phyloP scores from a whole-genome alignment of 2,888 invertebrate genomes.

The Boloria euphrosyne region DNA sequence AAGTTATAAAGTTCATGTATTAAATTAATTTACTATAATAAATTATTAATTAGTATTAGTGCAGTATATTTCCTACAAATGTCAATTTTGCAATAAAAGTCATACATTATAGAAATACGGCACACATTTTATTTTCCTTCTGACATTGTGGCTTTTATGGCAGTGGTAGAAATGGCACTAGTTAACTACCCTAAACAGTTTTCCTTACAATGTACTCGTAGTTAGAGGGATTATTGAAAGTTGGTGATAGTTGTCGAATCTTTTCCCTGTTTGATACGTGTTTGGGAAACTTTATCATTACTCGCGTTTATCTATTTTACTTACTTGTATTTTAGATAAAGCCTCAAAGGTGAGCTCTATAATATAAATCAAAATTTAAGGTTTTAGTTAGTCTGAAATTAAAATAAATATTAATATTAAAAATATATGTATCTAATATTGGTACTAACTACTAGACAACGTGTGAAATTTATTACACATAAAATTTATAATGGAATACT shows the following conservation, averaged over 20 bases:
- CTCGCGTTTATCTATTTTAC: slow-evolving; percentile 41
- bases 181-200: slow-evolving; percentile 44
- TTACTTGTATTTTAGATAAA: neutral
- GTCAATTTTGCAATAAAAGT: neutral
- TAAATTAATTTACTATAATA: too few relatives aligned
- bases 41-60: too few relatives aligned
- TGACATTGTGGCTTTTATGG: slow-evolving; percentile 17
- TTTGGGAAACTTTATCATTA: slow-evolving; percentile 53
- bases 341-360: neutral
- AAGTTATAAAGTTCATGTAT: too few relatives aligned
- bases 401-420: too few relatives aligned
- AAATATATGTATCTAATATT: too few relatives aligned
- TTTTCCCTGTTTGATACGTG: slow-evolving; percentile 65
- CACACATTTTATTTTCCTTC: slow-evolving; percentile 11
- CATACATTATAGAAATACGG: slow-evolving; percentile 2
- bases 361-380: neutral
- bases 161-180: slow-evolving; percentile 19
- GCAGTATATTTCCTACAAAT: neutral
- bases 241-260: slow-evolving; percentile 68
- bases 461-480: too few relatives aligned
- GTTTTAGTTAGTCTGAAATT: too few relatives aligned
- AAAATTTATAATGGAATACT: too few relatives aligned
- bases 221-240: slow-evolving; percentile 69
- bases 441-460: too few relatives aligned
- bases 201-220: slow-evolving; percentile 58